Evolutionary conservation across 2,797 vertebrate species (phyloP).

Genomic region (Pantherophis alleghaniensis): DNA sequence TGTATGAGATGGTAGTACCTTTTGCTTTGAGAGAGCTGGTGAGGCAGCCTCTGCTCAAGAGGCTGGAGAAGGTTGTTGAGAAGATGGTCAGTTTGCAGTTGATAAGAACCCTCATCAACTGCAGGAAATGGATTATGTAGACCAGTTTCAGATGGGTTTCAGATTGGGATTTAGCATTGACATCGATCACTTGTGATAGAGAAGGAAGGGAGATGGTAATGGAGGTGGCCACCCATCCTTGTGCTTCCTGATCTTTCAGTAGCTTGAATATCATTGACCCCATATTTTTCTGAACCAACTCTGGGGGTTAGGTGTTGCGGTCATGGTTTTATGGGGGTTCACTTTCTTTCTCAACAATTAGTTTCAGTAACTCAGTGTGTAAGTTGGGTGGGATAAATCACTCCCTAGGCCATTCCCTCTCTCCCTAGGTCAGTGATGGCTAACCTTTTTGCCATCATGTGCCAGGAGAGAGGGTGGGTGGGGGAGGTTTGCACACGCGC

Average conservation of each 20-base stretch:
- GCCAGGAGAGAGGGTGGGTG: too few relatives aligned
- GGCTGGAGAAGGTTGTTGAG: background rate
- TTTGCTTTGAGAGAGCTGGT: background rate
- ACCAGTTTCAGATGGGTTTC: background rate
- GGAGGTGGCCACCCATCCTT: background rate
- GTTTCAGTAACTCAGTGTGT: background rate
- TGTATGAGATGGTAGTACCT: background rate
- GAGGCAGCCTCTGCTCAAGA: background rate
- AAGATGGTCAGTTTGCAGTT: background rate
- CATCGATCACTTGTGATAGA: background rate
- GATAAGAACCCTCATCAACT: too few relatives aligned
- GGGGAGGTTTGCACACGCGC: too few relatives aligned
- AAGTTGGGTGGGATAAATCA: background rate
- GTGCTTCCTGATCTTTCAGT: background rate
- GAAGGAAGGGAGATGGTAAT: background rate
- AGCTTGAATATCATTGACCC: background rate
- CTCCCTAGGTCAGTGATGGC: too few relatives aligned
- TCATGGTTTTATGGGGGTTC: background rate
- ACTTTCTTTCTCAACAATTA: background rate
- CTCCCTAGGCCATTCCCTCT: background rate
- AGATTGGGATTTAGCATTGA: background rate
- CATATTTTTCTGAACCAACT: background rate
- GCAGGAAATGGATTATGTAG: background rate
- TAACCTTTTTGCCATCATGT: too few relatives aligned
- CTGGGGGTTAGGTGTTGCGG: background rate